Percentiles rank a stretch among this genome's conserved stretches.
Conservation (phyloP, 2,113 vertebrate species). For the Bos javanicus region DNA sequence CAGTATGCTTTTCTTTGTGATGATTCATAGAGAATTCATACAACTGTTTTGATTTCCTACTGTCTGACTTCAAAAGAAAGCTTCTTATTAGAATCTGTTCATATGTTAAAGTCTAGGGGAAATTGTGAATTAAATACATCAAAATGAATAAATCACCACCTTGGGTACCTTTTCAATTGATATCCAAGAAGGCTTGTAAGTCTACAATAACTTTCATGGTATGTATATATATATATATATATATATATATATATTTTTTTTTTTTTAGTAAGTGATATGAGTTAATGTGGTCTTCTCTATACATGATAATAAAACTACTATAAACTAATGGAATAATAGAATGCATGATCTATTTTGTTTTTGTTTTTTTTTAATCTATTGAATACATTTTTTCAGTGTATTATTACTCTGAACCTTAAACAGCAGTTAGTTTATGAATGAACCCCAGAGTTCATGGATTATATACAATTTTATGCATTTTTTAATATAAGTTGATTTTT, state of each 20-base stretch:
- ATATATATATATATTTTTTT: too few species aligned
- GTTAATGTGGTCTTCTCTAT: not conserved
- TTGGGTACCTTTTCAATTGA: not conserved
- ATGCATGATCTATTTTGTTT: not conserved
- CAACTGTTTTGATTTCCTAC: not conserved
- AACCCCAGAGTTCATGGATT: not conserved
- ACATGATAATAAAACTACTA: not conserved
- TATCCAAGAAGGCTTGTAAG: not conserved
- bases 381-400: not conserved
- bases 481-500: not conserved
- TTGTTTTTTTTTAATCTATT: not conserved
- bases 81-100: conserved; percentile 32
- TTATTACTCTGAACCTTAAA: not conserved
- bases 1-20: not conserved
- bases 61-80: not conserved
- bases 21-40: not conserved
- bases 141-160: not conserved
- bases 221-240: too few species aligned
- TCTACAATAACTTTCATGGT: not conserved
- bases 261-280: not conserved
- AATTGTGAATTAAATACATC: conserved; percentile 9
- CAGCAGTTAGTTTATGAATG: not conserved
- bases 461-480: not conserved
- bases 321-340: not conserved
- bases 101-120: not conserved